Evolutionary conservation across 2,113 vertebrate genomes (phyloP).

Genomic region (Cichladusa arquata): DNA sequence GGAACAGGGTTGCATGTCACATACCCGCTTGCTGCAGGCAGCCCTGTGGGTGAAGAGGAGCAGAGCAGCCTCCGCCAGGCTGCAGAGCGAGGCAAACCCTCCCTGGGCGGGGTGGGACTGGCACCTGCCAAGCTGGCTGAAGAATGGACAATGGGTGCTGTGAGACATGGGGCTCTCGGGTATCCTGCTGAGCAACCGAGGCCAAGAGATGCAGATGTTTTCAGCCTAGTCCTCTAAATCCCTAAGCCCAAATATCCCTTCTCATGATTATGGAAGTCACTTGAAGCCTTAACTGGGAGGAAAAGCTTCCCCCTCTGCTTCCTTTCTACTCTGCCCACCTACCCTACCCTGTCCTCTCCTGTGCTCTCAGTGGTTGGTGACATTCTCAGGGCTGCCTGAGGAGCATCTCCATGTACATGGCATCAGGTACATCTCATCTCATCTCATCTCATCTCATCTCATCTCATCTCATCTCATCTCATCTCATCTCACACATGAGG

Average conservation of each 20-base stretch:
- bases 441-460: background rate
- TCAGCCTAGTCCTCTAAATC: background rate
- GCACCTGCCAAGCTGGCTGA: rapidly evolving
- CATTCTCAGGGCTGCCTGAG: background rate
- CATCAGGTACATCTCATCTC: background rate
- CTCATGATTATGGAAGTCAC: background rate
- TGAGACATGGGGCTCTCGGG: rapidly evolving
- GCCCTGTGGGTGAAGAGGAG: rapidly evolving
- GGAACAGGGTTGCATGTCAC: background rate
- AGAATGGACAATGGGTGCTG: background rate
- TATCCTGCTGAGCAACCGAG: background rate
- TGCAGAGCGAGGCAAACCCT: rapidly evolving
- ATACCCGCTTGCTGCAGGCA: rapidly evolving
- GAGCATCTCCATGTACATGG: background rate
- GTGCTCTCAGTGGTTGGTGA: background rate
- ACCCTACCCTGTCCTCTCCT: background rate
- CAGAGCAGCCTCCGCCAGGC: rapidly evolving
- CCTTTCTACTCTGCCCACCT: background rate
- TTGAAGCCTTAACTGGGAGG: background rate
- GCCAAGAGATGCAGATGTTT: background rate
- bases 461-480: background rate
- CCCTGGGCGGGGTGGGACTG: rapidly evolving
- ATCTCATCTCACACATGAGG: background rate
- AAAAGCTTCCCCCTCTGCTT: background rate
- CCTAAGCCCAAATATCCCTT: background rate